A percentile compares a stretch with the other conserved stretches of the same genome.
phyloP scores from a whole-genome alignment of 35 echinoderm and acorn worm genomes.

The Ophioderma brevispina region DNA sequence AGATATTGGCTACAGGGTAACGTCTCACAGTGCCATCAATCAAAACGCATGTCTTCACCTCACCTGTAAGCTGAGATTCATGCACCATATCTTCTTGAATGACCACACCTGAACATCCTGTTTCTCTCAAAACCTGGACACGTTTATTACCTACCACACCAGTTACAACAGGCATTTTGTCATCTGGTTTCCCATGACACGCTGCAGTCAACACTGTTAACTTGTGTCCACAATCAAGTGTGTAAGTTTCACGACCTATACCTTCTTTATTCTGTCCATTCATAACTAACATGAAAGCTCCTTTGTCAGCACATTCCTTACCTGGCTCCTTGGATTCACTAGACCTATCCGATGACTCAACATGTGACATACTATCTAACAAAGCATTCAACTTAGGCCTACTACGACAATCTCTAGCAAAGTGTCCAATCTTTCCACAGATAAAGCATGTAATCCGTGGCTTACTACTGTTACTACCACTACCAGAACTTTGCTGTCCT shows the following conservation, averaged over 20 bases:
- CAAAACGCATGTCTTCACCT: conserved; percentile 22
- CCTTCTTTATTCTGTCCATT: neutral
- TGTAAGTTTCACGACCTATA: neutral
- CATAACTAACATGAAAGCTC: neutral
- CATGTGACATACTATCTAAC: neutral
- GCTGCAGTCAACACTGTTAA: conserved; percentile 44
- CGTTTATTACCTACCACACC: neutral
- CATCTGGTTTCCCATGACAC: neutral
- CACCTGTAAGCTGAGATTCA: conserved; percentile 25
- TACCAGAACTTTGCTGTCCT: neutral
- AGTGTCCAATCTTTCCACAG: neutral
- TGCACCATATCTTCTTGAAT: conserved; percentile 14
- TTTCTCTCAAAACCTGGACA: conserved; percentile 47
- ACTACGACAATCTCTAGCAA: neutral
- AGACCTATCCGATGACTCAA: no score
- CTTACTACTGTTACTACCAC: neutral
- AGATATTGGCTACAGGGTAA: conserved; percentile 28
- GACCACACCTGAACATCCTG: conserved; percentile 39
- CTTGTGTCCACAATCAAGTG: conserved; percentile 41
- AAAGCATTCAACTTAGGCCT: neutral
- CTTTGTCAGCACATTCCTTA: neutral
- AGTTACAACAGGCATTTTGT: conserved; percentile 39
- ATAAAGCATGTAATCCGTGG: neutral
- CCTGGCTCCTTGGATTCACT: neutral
- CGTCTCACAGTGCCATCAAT: conserved; percentile 54